Conservation (phyloP, 2,888 invertebrate species). For the Diarsia brunnea region DNA sequence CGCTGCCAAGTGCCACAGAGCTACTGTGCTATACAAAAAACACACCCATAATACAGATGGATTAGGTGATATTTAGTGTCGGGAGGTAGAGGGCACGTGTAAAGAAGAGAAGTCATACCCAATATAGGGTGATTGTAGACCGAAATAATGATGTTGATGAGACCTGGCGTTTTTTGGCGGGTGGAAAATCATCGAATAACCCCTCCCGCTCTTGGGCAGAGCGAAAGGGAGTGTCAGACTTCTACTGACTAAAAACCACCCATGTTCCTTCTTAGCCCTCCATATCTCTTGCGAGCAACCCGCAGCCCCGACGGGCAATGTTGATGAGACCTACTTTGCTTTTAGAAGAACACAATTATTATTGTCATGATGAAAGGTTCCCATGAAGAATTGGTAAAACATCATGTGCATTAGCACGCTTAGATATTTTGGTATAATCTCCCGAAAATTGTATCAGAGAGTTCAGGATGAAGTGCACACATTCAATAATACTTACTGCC, state of each 20-base stretch:
- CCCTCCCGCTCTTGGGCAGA: no score
- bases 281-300: no score
- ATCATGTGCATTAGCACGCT: no score
- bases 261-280: no score
- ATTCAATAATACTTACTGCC: not conserved
- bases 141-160: not conserved
- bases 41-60: not conserved
- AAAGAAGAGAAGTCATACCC: not conserved
- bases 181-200: no score
- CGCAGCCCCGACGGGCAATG: no score
- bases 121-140: not conserved
- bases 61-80: not conserved
- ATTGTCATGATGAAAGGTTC: not conserved
- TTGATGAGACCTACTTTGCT: not conserved
- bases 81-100: not conserved
- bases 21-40: not conserved
- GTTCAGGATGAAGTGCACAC: not conserved
- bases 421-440: not conserved
- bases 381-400: not conserved
- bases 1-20: slow-evolving; percentile 5
- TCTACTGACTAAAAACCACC: no score
- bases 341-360: not conserved
- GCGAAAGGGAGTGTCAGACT: no score
- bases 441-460: not conserved
- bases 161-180: no score